Conservation (phyloP, 2,888 invertebrate species). For the Drosophila melanosoma region DNA sequence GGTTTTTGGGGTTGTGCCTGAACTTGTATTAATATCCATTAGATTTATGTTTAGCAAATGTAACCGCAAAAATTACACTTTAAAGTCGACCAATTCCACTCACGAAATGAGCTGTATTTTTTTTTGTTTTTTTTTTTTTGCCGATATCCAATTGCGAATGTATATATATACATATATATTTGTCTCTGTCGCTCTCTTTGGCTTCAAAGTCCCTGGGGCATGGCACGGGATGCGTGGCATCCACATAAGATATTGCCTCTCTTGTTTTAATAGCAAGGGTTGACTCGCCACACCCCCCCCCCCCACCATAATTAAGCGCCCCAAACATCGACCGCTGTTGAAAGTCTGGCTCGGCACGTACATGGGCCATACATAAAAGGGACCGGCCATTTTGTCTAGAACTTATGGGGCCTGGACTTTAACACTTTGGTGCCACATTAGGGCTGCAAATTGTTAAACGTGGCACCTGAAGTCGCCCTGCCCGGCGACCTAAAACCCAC, state of each 20-base stretch:
- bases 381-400: conserved; percentile 58
- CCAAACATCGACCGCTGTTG: conserved; percentile 25
- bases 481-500: conserved; percentile 11
- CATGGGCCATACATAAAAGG: conserved; percentile 69
- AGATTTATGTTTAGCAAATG: conserved; percentile 78
- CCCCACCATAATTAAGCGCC: conserved; percentile 61
- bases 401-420: conserved; percentile 76
- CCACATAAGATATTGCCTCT: conserved; percentile 69
- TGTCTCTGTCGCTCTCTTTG: neutral
- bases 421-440: conserved; percentile 79
- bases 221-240: neutral
- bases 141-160: conserved; percentile 64
- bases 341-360: conserved; percentile 69
- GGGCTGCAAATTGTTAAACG: conserved; percentile 77
- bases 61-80: conserved; percentile 79
- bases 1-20: conserved; percentile 19
- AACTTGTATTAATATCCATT: conserved; percentile 79
- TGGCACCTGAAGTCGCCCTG: conserved; percentile 45
- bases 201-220: neutral
- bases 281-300: conserved; percentile 22
- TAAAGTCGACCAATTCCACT: conserved; percentile 53
- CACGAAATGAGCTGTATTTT: conserved; percentile 61
- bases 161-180: neutral
- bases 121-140: conserved; percentile 51
- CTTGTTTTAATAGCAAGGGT: conserved; percentile 73